Evolutionary conservation across 1,140 invertebrate species (phyloP).

Genomic region (Bactericera cockerelli): DNA sequence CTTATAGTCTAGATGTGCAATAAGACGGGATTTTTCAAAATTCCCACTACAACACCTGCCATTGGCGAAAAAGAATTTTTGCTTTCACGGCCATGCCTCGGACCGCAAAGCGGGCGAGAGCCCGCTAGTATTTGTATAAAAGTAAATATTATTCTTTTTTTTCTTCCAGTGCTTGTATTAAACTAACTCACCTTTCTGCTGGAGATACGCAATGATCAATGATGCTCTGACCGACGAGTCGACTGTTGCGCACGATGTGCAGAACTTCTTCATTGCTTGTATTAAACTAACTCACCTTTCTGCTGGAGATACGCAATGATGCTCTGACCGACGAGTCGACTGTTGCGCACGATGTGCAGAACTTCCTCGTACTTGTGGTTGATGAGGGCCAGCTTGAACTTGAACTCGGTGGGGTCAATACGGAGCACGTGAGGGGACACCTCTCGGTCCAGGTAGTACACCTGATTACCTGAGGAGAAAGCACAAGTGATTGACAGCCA

Average conservation of each 20-base stretch:
- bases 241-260: conserved; percentile 93
- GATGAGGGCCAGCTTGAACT: conserved; percentile 93
- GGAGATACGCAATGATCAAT: conserved; percentile 97
- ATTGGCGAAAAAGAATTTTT: no score
- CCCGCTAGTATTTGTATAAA: no score
- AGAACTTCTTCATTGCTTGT: no score
- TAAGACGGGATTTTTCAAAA: no score
- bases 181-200: conserved; percentile 79
- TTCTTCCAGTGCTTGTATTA: no score
- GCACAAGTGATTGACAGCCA: no score
- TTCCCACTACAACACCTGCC: no score
- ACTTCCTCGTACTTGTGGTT: conserved; percentile 97
- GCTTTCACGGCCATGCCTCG: no score
- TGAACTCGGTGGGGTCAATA: conserved; percentile 96
- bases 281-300: no score
- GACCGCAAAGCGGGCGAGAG: no score
- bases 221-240: conserved; percentile 95
- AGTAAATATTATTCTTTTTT: no score
- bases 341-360: conserved; percentile 91
- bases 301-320: conserved; percentile 98
- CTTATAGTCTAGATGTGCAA: no score
- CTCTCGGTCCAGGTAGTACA: conserved; percentile 93
- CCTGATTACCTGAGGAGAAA: conserved; percentile 47
- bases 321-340: conserved; percentile 93
- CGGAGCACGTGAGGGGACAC: conserved; percentile 73